phyloP scores from a whole-genome alignment of 2,113 vertebrate species.

The Silurus meridionalis region DNA sequence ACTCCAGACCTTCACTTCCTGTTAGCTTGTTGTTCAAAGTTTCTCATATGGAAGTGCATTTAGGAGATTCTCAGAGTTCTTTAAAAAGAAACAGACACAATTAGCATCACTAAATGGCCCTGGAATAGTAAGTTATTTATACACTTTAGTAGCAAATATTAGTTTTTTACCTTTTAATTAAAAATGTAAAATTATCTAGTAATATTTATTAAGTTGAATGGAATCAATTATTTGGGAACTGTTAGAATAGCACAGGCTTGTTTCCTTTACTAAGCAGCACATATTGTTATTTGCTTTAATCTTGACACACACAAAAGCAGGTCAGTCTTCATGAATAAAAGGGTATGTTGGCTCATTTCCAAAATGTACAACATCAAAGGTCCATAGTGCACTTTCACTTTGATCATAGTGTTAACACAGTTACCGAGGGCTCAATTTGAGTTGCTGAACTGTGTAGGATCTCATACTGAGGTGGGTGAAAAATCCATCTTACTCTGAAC shows the following conservation, averaged over 20 bases:
- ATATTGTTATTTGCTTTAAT: constrained; percentile 16
- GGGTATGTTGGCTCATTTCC: constrained; percentile 1
- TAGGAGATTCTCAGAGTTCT: neutral
- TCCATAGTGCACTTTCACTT: constrained; percentile 4
- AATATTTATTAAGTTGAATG: neutral
- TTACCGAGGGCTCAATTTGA: neutral
- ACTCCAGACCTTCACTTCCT: neutral
- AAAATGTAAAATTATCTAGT: neutral
- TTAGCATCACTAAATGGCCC: neutral
- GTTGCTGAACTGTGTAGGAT: neutral
- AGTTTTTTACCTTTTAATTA: neutral
- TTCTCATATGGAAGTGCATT: neutral
- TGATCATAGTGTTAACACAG: constrained; percentile 10
- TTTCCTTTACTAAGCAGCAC: neutral
- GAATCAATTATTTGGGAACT: neutral
- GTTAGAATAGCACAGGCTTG: neutral
- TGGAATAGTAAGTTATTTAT: neutral
- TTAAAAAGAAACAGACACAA: neutral
- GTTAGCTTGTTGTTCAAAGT: neutral
- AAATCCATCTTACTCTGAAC: neutral
- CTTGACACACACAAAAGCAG: neutral
- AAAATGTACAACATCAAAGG: constrained; percentile 16
- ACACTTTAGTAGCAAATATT: too few relatives aligned
- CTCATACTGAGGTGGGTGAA: neutral
- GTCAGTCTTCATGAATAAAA: neutral